These are phyloP conservation scores for Tridacna gigas DNA, from an alignment of 2,888 invertebrate genomes.

Conservation along the genomic window DNA sequence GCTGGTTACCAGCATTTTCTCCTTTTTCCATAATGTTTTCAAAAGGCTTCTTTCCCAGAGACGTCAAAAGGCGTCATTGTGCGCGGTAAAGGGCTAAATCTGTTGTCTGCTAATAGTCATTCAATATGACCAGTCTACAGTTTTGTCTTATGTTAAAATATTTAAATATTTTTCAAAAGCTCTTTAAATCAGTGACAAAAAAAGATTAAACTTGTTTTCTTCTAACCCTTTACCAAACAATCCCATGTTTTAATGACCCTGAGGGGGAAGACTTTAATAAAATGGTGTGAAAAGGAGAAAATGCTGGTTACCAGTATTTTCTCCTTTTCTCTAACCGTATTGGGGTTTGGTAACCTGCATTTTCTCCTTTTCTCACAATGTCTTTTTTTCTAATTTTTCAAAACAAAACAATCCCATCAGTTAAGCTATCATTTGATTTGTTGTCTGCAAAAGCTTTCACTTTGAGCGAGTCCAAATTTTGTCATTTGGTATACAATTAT, in stretches of 20 bases:
- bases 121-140: too few species aligned
- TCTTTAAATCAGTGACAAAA: too few species aligned
- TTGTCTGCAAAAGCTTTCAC: not conserved
- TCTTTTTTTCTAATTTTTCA: not conserved
- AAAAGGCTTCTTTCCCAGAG: not conserved
- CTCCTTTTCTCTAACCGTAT: not conserved
- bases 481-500: too few species aligned
- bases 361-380: not conserved
- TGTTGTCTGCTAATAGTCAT: too few species aligned
- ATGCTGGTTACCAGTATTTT: too few species aligned
- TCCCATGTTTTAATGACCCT: not conserved
- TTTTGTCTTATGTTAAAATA: too few species aligned
- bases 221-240: not conserved
- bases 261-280: not conserved
- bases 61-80: too few species aligned
- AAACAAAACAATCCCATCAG: not conserved
- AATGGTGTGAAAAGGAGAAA: not conserved
- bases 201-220: not conserved
- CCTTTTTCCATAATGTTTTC: not conserved
- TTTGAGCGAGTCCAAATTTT: too few species aligned
- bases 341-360: not conserved
- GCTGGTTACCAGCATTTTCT: not conserved
- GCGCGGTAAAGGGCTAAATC: too few species aligned
- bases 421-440: not conserved
- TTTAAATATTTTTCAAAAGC: too few species aligned